Evolutionary conservation across 2,797 vertebrate genomes (phyloP).

Genomic region (Petrocephalus schoutedeni): DNA sequence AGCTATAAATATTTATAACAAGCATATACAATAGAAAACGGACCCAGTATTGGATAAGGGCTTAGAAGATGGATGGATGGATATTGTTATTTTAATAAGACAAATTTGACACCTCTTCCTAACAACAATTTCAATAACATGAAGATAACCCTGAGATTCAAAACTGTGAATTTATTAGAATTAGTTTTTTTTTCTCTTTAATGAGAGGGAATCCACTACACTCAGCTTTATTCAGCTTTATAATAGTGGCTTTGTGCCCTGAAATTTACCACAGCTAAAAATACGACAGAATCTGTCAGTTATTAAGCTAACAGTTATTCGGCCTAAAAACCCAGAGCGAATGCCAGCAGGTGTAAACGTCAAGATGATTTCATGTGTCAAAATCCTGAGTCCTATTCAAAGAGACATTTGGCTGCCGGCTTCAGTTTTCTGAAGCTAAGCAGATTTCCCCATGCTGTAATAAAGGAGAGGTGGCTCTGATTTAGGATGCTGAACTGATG

Average conservation of each 20-base stretch:
- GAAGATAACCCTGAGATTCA: not conserved
- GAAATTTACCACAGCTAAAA: not conserved
- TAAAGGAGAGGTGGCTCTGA: not conserved
- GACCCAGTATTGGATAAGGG: not conserved
- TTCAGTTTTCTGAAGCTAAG: not conserved
- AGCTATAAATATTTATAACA: not conserved
- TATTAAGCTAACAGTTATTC: not conserved
- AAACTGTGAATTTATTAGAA: not conserved
- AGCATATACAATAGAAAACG: not conserved
- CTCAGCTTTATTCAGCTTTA: not conserved
- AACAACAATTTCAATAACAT: not conserved
- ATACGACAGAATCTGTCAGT: not conserved
- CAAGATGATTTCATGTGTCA: not conserved
- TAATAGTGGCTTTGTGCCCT: not conserved
- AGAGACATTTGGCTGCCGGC: not conserved
- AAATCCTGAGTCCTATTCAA: not conserved
- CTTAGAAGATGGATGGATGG: not conserved
- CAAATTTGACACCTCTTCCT: not conserved
- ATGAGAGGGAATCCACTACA: not conserved
- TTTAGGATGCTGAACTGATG: not conserved
- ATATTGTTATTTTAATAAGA: not conserved
- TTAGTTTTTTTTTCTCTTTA: not conserved
- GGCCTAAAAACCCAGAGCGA: not conserved
- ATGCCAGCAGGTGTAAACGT: not conserved
- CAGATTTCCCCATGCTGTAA: not conserved